Conservation (phyloP, 1,140 invertebrate species). For the Macrotrachela quadricornifera region DNA sequence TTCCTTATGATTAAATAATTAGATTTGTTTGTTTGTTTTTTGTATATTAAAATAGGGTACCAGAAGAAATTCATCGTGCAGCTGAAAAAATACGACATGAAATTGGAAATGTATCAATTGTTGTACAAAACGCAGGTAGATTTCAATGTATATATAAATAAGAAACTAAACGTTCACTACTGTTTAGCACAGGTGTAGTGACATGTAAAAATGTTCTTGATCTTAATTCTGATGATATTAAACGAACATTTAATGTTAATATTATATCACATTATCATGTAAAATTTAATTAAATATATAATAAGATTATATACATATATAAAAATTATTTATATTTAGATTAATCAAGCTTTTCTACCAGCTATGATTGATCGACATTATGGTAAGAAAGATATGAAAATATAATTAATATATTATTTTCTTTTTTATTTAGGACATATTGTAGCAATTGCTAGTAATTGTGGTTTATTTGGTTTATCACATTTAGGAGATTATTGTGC, state of each 20-base stretch:
- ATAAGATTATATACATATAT: constrained; percentile 1
- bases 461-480: constrained; percentile 39
- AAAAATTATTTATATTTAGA: constrained; percentile 20
- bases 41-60: no score
- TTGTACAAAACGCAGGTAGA: constrained; percentile 5
- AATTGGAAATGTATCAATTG: constrained; percentile 4
- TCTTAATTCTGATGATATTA: no score
- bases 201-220: no score
- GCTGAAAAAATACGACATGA: constrained; percentile 3
- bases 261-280: no score
- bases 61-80: constrained; percentile 4
- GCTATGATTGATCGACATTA: constrained; percentile 52
- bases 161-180: no score
- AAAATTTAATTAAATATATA: not conserved
- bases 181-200: no score
- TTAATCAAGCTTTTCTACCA: constrained; percentile 48
- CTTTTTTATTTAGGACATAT: constrained; percentile 40
- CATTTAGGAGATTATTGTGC: constrained; percentile 8
- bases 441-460: constrained; percentile 75
- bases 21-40: no score
- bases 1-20: no score
- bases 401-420: no score
- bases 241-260: no score
- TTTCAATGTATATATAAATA: no score
- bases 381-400: constrained; percentile 30